Evolutionary conservation across 1,140 invertebrate species (phyloP).

Genomic region (Metopolophium dirhodum): DNA sequence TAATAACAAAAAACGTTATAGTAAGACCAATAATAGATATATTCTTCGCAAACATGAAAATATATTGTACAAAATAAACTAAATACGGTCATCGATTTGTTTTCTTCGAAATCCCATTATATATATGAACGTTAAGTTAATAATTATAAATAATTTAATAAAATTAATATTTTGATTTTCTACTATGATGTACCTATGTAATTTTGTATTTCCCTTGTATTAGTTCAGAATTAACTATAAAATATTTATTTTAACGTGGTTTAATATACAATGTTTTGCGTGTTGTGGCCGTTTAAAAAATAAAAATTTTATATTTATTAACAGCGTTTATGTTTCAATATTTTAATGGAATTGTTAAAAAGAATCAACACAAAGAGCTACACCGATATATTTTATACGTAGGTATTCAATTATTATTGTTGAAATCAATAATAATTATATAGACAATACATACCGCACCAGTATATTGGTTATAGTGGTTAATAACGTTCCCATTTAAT

Average conservation of each 20-base stretch:
- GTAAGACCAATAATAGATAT: too few relatives aligned
- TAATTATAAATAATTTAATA: neutral
- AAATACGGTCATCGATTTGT: neutral
- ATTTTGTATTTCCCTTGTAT: neutral
- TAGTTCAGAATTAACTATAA: neutral
- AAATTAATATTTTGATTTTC: neutral
- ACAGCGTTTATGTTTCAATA: neutral
- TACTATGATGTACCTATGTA: neutral
- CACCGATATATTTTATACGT: neutral
- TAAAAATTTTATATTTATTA: neutral
- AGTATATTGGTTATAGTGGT: neutral
- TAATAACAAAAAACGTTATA: neutral
- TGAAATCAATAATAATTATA: neutral
- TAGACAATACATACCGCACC: neutral
- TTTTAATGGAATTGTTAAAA: neutral
- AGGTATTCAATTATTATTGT: conserved; percentile 10
- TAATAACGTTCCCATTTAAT: conserved; percentile 6
- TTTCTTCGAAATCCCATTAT: neutral
- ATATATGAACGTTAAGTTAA: neutral
- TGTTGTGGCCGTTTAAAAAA: neutral
- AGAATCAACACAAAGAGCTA: neutral
- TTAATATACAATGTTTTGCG: neutral
- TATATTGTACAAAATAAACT: neutral
- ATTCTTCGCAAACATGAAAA: neutral
- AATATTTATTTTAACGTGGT: neutral